Evolutionary conservation across 2,797 vertebrate species (phyloP), one percentile per base, ranked within the genome.

Genomic region (Mormyrus proboscirostris): DNA sequence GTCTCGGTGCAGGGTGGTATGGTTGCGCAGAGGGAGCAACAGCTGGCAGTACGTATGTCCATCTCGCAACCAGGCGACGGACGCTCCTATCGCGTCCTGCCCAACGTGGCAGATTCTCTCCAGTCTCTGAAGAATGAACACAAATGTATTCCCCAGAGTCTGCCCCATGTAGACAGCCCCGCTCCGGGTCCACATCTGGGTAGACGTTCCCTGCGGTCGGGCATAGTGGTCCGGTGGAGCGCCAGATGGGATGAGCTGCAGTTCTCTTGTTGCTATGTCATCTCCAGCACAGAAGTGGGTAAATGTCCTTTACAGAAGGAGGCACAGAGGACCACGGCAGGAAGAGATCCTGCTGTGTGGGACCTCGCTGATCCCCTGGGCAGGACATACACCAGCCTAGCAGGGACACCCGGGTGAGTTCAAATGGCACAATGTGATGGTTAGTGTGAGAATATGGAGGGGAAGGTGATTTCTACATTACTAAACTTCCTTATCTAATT

Each of bases 381-480:
- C 33, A 2, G 69, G 57, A 41, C 84, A 69, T 87, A 62, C 49
- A 62, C 9, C 57, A 86, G 57, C 83, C 49, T 69, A 38, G 29
- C 16, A 53, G 88, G 89, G 55, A n/a, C 53, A 22, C 10, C 29
- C 41, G 25, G 29, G 47, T 49, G 3, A 49, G 25, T 73, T 88
- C 16, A 88, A 90, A 90, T 91, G 90, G 90, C 91, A 91, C 91
- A 89, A 87, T 88, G 69, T 84, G 83, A 69, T 73, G 88, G 88
- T 89, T 89, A 82, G 69, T 62, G 88, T 6, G 41, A 69, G 33
- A 87, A 38, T 16, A 29, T 76, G 69, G 87, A 8, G 50, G 14
- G 50, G 49, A 29, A 5, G 22, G 50, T 3, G 5, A 84, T 16
- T 57, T 62, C 53, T 85, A 33, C 44, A 10, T 53, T 25, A 51